Base-by-base conservation (phyloP, 2,113 vertebrate genomes). In the Lepidothrix coronata region DNA sequence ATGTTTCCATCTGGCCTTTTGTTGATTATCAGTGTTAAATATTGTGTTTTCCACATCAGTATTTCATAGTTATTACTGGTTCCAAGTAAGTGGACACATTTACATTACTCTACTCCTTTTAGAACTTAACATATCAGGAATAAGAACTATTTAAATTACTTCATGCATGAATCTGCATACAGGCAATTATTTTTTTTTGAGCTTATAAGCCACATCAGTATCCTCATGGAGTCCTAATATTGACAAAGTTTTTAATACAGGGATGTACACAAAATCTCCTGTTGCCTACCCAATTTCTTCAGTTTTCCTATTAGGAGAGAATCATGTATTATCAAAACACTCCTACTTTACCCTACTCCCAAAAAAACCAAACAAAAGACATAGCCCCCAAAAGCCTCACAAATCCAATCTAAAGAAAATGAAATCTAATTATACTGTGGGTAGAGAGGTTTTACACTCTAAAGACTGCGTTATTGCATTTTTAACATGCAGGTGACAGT, bases 271-370 rank as follows among this genome's bases (percentile, higher is more conserved):
- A 46, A 41, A 77, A 23, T 57, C 28, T 78, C 59, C 18, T 67
- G 7, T 33, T 63, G 25, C 61, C 11, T 25, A 43, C 12, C 6
- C 22, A 62, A 4, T 30, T 41, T 70, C 28, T 71, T 91, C 11
- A 46, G 14, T n/a, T 62, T 82, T 12, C 5, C 24, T 66, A 28
- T 54, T 37, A 81, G 52, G 22, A 81, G 76, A 58, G 11, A 10
- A 70, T 5, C 5, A 35, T 3, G 11, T 25, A 63, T 31, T 22
- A 54, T 25, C 8, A 76, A 70, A 75, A 33, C 7, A 28, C 21
- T 61, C 35, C 6, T 37, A 35, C 8, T 30, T 8, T 24, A 4
- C 4, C 10, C 5, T 12, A 4, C 2, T 14, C 3, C 7, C 4
- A 8, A 6, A 58, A 72, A 46, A 37, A 12, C 3, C 0, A 28